These are phyloP conservation scores for Zoanthus sansibaricus DNA, from an alignment of 92 coral and sea anemone species.

Conservation along the genomic window DNA sequence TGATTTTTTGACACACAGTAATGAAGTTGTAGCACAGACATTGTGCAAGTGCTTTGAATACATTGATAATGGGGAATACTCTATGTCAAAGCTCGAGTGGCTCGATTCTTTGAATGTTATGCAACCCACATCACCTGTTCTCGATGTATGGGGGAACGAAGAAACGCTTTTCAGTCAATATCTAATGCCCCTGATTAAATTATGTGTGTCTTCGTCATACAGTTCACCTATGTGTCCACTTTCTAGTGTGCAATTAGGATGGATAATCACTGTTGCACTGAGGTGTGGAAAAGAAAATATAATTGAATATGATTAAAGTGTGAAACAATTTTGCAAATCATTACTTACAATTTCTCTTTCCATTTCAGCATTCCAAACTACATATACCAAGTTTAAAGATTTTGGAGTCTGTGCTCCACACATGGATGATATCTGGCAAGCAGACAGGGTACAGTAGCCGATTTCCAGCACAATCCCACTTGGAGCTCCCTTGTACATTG, in stretches of 20 bases:
- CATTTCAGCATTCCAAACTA: constrained; percentile 24
- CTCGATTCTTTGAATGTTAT: constrained; percentile 14
- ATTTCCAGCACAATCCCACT: constrained; percentile 39
- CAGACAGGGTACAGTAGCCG: constrained; percentile 54
- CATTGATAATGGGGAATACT: constrained; percentile 36
- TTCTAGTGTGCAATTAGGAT: constrained; percentile 46
- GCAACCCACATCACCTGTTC: constrained; percentile 31
- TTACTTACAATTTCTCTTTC: constrained; percentile 16
- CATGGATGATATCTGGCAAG: constrained; percentile 60
- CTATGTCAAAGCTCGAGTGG: constrained; percentile 56
- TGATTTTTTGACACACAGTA: constrained; percentile 13
- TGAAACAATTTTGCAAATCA: not conserved
- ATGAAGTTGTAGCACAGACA: constrained; percentile 51
- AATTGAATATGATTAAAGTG: constrained; percentile 1
- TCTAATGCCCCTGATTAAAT: constrained; percentile 54
- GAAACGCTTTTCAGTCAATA: constrained; percentile 47
- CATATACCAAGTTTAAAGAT: constrained; percentile 20
- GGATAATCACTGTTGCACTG: constrained; percentile 49
- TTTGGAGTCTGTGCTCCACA: constrained; percentile 43
- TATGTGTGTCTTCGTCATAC: constrained; percentile 47
- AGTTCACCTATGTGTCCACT: constrained; percentile 50
- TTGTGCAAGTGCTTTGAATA: constrained; percentile 48
- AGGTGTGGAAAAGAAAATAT: constrained; percentile 47
- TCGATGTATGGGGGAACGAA: constrained; percentile 60
- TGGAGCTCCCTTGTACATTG: constrained; percentile 20